Conservation (phyloP, 2,888 invertebrate species). For the Andrena minutula region DNA sequence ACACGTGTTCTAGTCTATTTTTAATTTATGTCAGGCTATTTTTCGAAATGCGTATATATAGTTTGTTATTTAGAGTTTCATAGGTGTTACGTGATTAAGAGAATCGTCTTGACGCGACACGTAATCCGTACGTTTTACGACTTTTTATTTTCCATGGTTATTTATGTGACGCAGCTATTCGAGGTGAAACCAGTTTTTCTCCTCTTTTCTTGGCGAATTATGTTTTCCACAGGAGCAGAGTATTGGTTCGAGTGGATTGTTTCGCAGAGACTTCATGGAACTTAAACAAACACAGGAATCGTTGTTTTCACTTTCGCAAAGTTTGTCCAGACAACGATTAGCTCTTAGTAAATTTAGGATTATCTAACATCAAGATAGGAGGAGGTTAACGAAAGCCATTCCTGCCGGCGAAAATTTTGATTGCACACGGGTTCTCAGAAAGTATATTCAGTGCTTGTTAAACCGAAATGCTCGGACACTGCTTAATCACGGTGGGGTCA, state of each 20-base stretch:
- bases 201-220: background rate
- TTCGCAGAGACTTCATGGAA: background rate
- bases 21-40: too few relatives aligned
- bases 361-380: background rate
- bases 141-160: too few relatives aligned
- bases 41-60: too few relatives aligned
- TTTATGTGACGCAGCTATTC: too few relatives aligned
- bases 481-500: too few relatives aligned
- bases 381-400: background rate
- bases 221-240: background rate
- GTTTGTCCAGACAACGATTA: background rate
- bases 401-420: background rate
- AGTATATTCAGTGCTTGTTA: too few relatives aligned
- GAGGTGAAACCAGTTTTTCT: background rate
- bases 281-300: background rate
- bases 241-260: background rate
- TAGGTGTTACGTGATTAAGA: background rate
- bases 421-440: too few relatives aligned
- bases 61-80: background rate
- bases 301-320: slow-evolving; percentile 1
- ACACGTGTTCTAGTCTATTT: too few relatives aligned
- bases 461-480: too few relatives aligned
- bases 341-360: background rate
- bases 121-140: too few relatives aligned
- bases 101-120: too few relatives aligned